Evolutionary conservation across 37 sponge, comb jelly and placozoan species (phyloP), one percentile per base, ranked within the genome.

Genomic region (Theonella swinhoei): DNA sequence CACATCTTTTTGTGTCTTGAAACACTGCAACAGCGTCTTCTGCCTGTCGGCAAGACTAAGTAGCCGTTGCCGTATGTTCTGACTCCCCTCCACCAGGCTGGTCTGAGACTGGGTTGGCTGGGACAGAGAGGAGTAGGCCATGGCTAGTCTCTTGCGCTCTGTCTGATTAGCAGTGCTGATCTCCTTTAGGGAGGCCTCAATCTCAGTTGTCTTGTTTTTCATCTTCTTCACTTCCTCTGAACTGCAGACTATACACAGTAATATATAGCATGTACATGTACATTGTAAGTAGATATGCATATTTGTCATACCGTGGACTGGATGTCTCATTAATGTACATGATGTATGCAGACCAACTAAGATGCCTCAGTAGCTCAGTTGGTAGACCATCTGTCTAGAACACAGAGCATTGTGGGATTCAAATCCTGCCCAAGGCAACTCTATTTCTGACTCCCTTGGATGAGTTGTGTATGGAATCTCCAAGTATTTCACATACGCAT

Each of bases 1-100:
- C 25, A 92, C 79, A n/a, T 67, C 70, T 68, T 88, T 92, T 81
- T 87, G 84, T 70, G 34, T 68, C 36, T 36, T 60, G 39, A 91
- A 70, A 65, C 83, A 83, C 40, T 82, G 54, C 0, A 89, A 67
- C 28, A 82, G 79, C 32, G 25, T 29, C 75, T 83, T 78, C 75
- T 87, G 82, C 30, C 59, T 80, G 38, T 8, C 64, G 35, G 86
- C 62, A 0, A 85, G 76, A 0, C 3, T 25, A 4, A 70, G 17
- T 28, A 90, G 82, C 64, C 68, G 74, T 47, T 43, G 40, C 58
- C 65, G 39, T 20, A 89, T 54, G 36, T 34, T 9, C 32, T 87
- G 34, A 9, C 71, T 76, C 1, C 39, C 68, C 28, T 68, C 39
- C 11, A 22, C 14, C 0, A 74, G 17, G 41, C 23, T 34, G 28